Base-by-base conservation (phyloP, 2,797 vertebrate species). In the Cephalopachus bancanus region DNA sequence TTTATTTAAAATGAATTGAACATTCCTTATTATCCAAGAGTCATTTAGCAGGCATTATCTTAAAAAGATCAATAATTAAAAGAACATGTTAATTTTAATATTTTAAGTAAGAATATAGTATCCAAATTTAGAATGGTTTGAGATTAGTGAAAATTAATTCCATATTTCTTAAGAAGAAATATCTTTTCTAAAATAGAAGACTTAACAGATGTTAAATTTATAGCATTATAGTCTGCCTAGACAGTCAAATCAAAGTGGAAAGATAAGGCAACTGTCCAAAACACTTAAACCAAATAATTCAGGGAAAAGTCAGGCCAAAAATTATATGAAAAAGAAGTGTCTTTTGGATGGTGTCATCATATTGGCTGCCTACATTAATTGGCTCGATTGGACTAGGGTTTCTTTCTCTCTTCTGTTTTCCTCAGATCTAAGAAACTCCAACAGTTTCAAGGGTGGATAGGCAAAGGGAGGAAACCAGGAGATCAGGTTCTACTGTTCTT, bases 181-280 rank as follows among this genome's bases (percentile, higher is more conserved):
- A 92, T 76, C 9, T 83, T 94, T 92, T 71, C 20, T 79, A 95
- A 94, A 90, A 87, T 64, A 93, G 49, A 91, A 94, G 33, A 76
- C 6, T 79, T 78, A 80, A 84, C 69, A 83, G 51, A 72, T 83
- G 22, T 53, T 91, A 95, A 93, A 88, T 87, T 91, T 92, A 94
- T 75, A 84, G 79, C 49, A 91, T 83, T 92, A 75, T 14, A 83
- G 1, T 74, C n/a, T 95, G 83, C 91, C 53, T 80, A 93, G 55
- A 90, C 10, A 86, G 65, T 95, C 53, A 94, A 93, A 93, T 87
- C 7, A 83, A 96, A 81, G 33, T 64, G 67, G 78, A 96, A 93
- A 93, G 57, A 85, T 85, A 83, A 96, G 62, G n/a, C 81, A 97
- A 79, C 30, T 92, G 7, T 84, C 55, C 59, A 92, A 93, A 96